Evolutionary conservation across 1,140 invertebrate genomes (phyloP), one percentile per base, ranked within the genome.

Genomic region (Brachionus asplanchnoidis): DNA sequence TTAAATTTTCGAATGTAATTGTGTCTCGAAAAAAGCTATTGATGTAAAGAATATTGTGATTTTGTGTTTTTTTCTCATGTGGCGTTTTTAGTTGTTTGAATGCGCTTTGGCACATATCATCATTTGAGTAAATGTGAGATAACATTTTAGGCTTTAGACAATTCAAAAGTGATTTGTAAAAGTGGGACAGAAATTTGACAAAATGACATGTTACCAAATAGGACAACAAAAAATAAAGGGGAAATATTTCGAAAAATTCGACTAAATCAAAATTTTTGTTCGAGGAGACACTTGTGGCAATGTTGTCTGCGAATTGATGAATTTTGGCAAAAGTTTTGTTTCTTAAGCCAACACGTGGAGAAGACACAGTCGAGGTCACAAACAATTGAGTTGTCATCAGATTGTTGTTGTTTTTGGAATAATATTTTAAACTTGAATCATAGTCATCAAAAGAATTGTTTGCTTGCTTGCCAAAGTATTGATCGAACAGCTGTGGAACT

Each of bases 11-110:
- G 28, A 68, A 68, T 66, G 60, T 26, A 66, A 28, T 20, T 28
- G 53, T 82, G 17, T 46, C 17, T 3, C 60, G 26, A 42, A 82
- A 42, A 36, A 82, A 65, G 28, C n/a, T 66, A n/a, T 42, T 42
- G 9, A 82, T 44, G 53, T 82, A 82, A 0, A 36, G 23, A 36
- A 65, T 11, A 60, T 82, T 82, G 40, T 82, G 79, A 46, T 82
- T 82, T 46, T 36, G 9, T 28, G 23, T 20, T 20, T 44, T 42
- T 14, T 12, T 32, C 1, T 56, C 78, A 20, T 36, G 32, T 6
- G 75, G 20, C 53, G 3, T 60, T 20, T 60, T 78, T 17, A 46
- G 14, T 44, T 78, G n/a, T 46, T 78, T 78, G 36, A 78, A 78
- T 26, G 42, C 50, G 17, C 1, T 26, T 60, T 60, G 17, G 20